These are phyloP conservation scores for Octodon degus DNA, from an alignment of 2,113 vertebrate species.

Conservation along the genomic window DNA sequence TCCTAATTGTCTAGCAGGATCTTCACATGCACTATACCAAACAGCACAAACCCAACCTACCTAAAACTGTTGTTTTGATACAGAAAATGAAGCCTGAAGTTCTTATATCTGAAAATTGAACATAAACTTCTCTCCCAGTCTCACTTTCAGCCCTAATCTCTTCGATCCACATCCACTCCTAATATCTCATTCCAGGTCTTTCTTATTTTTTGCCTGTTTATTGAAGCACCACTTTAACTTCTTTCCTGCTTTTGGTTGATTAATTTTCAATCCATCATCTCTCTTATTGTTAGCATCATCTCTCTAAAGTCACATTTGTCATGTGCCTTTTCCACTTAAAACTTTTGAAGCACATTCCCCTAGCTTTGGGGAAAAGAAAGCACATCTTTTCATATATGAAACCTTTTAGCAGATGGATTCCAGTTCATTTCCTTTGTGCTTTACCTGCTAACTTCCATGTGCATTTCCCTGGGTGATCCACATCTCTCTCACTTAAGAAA, in stretches of 20 bases:
- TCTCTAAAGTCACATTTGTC: neutral
- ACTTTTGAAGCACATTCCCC: neutral
- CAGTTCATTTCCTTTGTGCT: neutral
- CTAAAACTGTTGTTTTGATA: neutral
- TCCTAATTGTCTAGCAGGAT: neutral
- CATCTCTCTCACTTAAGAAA: neutral
- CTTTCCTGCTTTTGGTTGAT: neutral
- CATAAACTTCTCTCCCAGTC: neutral
- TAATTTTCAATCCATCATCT: conserved; percentile 13
- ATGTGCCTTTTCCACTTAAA: neutral
- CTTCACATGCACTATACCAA: neutral
- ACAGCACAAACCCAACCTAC: neutral
- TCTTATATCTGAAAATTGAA: neutral
- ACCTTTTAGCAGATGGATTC: neutral
- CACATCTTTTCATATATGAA: neutral
- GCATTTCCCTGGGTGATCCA: neutral
- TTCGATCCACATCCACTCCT: neutral
- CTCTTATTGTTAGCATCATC: neutral
- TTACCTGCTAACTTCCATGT: neutral
- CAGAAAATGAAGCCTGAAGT: neutral
- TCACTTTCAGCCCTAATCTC: neutral
- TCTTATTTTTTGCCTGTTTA: neutral
- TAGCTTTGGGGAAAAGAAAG: neutral
- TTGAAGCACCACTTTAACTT: neutral
- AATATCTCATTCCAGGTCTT: neutral